Conservation (phyloP, 2,113 vertebrate species). For the Pycnonotus jocosus region DNA sequence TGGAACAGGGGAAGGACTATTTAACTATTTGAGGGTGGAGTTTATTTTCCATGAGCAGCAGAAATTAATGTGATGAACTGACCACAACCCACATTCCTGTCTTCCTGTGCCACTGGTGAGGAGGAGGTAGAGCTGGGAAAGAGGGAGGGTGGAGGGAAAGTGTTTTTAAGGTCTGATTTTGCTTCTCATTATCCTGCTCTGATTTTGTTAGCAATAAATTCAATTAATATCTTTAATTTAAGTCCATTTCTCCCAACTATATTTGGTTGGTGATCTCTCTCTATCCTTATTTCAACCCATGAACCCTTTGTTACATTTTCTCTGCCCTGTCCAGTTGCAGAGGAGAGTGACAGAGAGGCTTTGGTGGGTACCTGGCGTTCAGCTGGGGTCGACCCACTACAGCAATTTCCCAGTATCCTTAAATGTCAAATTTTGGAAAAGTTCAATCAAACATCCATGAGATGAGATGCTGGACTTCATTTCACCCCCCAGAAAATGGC, state of each 20-base stretch:
- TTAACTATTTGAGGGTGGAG: no score
- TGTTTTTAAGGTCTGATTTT: not conserved
- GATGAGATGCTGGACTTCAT: not conserved
- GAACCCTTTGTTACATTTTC: not conserved
- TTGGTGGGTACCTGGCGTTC: not conserved
- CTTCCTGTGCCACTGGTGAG: rapidly evolving
- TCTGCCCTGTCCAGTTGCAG: not conserved
- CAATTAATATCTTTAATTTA: not conserved
- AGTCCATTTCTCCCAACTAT: rapidly evolving
- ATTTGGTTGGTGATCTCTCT: not conserved
- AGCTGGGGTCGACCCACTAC: not conserved
- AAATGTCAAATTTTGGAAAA: not conserved
- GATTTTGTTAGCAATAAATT: not conserved
- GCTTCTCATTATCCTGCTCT: not conserved
- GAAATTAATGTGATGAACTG: no score
- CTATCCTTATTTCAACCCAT: rapidly evolving
- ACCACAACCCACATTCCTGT: not conserved
- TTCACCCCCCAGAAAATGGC: not conserved
- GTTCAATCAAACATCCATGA: not conserved
- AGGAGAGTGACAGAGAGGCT: not conserved
- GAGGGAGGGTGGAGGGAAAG: not conserved
- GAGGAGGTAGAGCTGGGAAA: not conserved
- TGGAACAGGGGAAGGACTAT: not conserved
- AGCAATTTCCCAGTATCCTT: not conserved
- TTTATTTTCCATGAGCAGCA: not conserved